phyloP scores from a whole-genome alignment of 2,113 vertebrate species.

The Hippoglossus stenolepis region DNA sequence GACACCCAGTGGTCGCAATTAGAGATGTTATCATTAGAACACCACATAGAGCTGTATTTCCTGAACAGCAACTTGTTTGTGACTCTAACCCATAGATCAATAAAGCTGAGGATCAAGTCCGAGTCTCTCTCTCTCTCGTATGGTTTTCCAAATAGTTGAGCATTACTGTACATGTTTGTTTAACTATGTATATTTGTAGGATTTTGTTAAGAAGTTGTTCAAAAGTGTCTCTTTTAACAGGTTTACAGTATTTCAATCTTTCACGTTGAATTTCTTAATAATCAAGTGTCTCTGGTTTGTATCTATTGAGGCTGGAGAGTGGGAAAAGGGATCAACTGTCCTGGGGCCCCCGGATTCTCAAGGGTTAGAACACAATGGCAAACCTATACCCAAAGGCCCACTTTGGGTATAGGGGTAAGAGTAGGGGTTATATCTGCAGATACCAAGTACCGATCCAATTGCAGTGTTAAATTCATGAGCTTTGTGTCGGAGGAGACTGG shows the following conservation, averaged over 20 bases:
- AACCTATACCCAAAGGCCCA: not conserved
- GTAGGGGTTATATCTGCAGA: too few relatives aligned
- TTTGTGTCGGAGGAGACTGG: too few relatives aligned
- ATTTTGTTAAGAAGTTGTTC: not conserved
- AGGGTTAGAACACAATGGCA: not conserved
- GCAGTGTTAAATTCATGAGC: too few relatives aligned
- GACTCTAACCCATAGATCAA: not conserved
- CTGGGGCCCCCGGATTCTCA: not conserved
- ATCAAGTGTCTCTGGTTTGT: not conserved
- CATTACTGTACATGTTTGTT: too few relatives aligned
- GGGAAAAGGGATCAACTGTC: not conserved
- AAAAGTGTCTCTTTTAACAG: not conserved
- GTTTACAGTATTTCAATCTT: not conserved
- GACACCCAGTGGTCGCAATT: slow-evolving; percentile 79
- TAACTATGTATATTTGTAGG: too few relatives aligned
- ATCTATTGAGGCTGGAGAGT: not conserved
- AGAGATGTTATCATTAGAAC: slow-evolving; percentile 64
- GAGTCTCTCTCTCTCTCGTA: not conserved
- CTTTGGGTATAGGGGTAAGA: too few relatives aligned
- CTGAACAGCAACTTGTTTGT: not conserved
- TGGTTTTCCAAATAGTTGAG: not conserved
- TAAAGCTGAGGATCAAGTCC: not conserved
- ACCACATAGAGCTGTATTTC: not conserved
- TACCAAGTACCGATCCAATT: too few relatives aligned
- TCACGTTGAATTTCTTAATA: too few relatives aligned